These are phyloP conservation scores for Spea multiplicata DNA, from an alignment of 2,113 vertebrate genomes.

Conservation along the genomic window DNA sequence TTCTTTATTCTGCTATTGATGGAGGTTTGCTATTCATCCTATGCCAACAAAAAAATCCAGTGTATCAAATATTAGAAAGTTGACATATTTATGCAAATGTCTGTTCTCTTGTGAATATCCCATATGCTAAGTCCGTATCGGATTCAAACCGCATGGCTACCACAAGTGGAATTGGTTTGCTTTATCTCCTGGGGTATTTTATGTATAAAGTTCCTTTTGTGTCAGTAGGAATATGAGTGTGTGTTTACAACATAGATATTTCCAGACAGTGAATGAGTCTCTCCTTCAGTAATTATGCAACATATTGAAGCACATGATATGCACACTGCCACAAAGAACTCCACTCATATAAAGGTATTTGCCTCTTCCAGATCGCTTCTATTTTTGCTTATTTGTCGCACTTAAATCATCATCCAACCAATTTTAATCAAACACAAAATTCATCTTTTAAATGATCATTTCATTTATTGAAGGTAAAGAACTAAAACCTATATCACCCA, in stretches of 20 bases:
- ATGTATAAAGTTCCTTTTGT: slow-evolving; percentile 46
- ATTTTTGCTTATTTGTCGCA: too few species aligned
- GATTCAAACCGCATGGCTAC: slow-evolving; percentile 38
- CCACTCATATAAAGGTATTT: not conserved
- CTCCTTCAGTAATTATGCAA: not conserved
- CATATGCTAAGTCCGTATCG: slow-evolving; percentile 11
- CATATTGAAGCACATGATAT: not conserved
- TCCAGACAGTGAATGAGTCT: slow-evolving; percentile 6
- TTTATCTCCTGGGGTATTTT: slow-evolving; percentile 24
- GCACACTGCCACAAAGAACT: not conserved
- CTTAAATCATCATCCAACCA: too few species aligned
- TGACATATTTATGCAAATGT: slow-evolving; percentile 64
- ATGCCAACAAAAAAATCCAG: not conserved
- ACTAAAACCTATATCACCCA: too few species aligned
- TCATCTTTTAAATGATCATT: too few species aligned
- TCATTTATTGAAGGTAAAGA: too few species aligned
- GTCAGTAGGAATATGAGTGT: slow-evolving; percentile 43
- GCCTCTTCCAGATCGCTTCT: too few species aligned
- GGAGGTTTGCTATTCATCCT: not conserved
- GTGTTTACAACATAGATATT: slow-evolving; percentile 32
- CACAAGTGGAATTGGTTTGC: slow-evolving; percentile 45
- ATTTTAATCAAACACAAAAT: too few species aligned
- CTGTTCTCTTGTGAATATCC: slow-evolving; percentile 33
- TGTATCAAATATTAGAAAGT: slow-evolving; percentile 53
- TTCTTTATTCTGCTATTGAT: too few species aligned